Evolutionary conservation across 64 coral and sea anemone genomes (phyloP), one percentile per base, ranked within the genome.

Genomic region (Catalaphyllia jardinei): DNA sequence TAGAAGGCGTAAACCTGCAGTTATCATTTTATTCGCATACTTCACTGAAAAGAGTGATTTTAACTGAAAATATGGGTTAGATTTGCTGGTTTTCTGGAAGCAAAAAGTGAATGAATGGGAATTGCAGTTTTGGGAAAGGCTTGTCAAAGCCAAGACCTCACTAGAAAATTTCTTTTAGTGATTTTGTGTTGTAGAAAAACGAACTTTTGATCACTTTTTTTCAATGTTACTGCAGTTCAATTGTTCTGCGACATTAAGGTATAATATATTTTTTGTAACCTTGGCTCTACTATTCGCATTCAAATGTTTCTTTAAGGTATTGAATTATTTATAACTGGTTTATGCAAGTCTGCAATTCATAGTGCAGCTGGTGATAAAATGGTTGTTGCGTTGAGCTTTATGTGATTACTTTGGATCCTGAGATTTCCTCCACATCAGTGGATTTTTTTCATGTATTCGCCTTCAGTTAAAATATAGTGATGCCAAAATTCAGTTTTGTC

Each of bases 61-160:
- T 79, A 29, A 29, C 13, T 24, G 22, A 54, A 79, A 79, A 29
- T 51, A n/a, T 15, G 8, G 24, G 30, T 39, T 4, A 59, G 55
- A 8, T 4, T 79, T 29, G 28, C 13, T 54, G 39, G 19, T 59
- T 2, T 12, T 27, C 63, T 51, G 13, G 12, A 60, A 46, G 51
- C 9, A 52, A 52, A 4, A 25, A 69, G 20, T 71, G 81, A 39
- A 85, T 71, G 63, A 39, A 85, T 71, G 81, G 81, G 63, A 85
- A 71, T 18, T 51, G 81, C 65, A 71, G 42, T 50, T 29, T 46
- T 69, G 81, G 81, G 63, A 85, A 85, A 49, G 12, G 18, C 16
- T 85, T 85, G 11, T 8, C 79, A 83, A 12, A 60, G 46, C 65
- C 24, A 25, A 27, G 22, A 27, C 10, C n/a, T 25, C 10, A 69